Base-by-base conservation (phyloP, 2,113 vertebrate species). In the Plotosus lineatus region DNA sequence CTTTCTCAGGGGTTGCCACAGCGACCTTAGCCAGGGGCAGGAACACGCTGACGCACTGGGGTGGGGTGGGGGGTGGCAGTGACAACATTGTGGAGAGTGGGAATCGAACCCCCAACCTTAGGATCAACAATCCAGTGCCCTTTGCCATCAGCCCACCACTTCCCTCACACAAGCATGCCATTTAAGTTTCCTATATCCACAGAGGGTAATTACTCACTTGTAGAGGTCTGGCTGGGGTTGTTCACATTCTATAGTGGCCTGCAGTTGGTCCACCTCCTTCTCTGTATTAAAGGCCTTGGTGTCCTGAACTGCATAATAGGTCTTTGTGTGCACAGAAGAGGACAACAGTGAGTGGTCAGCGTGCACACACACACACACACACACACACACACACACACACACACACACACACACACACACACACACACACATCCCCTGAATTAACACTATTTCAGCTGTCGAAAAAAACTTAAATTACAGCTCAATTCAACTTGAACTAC, bases 181-280 rank as follows among this genome's bases (percentile, higher is more conserved):
- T 50, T 72, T 50, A 14, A 71, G 68, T 72, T 75, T 69, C 55
- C 11, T 60, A n/a, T 44, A 23, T 11, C 28, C 19, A 21, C n/a
- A n/a, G 12, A 6, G 23, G 48, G 36, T 31, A 23, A 53, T 72
- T 50, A 89, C 96, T 95, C 90, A 98, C 97, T 96, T 99, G 94
- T 99, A 99, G 79, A 98, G 95, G 89, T 99, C 98, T 0, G 98
- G 96, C 86, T 99, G 97, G 3, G 98, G 98, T 88, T 98, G 98
- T 93, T 99, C 97, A 88, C 98, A 99, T 91, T 99, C 98, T 78
- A 99, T 96, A 1, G 95, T 98, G 44, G 97, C 96, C 0, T 96
- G 95, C 2, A 99, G 89, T 7, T 91, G 88, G 74, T 96, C 95
- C 0, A 97, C 90, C 80, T 98, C 98, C 58, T 92, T 86, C 82